These are phyloP conservation scores for Paracyclopina nana DNA, from an alignment of 1,140 invertebrate species.

Conservation along the genomic window DNA sequence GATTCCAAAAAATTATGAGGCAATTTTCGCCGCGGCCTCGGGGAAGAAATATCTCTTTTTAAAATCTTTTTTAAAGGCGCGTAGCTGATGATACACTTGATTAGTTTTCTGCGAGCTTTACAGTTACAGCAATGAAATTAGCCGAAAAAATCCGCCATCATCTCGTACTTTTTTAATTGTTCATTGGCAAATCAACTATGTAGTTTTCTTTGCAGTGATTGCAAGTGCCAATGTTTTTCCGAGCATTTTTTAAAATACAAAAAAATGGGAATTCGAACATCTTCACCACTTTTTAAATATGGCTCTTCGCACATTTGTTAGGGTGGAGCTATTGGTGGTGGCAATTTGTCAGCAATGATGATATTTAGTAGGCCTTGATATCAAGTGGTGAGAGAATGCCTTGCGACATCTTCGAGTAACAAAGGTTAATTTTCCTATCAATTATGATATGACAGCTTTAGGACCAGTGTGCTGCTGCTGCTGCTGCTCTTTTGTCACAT, in stretches of 20 bases:
- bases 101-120: slow-evolving; percentile 15
- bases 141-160: no score
- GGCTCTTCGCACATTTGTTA: no score
- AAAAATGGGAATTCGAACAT: no score
- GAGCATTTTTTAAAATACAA: no score
- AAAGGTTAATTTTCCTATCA: not conserved
- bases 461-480: not conserved
- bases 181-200: no score
- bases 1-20: not conserved
- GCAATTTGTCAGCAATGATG: slow-evolving; percentile 16
- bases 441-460: not conserved
- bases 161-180: no score
- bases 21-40: not conserved
- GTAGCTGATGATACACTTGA: slow-evolving; percentile 2
- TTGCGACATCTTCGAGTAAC: not conserved
- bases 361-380: not conserved
- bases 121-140: no score
- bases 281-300: no score
- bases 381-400: not conserved
- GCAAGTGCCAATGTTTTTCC: no score
- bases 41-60: not conserved
- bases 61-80: not conserved
- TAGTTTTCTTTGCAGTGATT: no score
- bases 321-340: no score
- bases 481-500: not conserved